Percentiles rank a stretch among this genome's conserved stretches.
Evolutionary conservation across 2,797 vertebrate species (phyloP).

Genomic region (Enteromius unitaeniatus): DNA sequence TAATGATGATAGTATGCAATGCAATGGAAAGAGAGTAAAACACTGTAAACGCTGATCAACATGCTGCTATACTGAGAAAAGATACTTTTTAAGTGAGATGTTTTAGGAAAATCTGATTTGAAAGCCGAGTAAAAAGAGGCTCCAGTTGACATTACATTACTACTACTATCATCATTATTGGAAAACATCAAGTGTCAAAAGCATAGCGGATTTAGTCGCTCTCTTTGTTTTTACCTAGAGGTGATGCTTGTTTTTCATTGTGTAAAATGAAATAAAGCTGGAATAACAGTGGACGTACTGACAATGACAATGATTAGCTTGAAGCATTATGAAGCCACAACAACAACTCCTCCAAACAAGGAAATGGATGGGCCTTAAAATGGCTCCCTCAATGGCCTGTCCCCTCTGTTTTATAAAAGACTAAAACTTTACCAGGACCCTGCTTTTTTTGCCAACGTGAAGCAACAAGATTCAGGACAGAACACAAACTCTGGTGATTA

Average conservation of each 20-base stretch:
- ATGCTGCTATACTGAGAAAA: conserved; percentile 58
- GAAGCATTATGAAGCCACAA: conserved; percentile 59
- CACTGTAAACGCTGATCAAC: conserved; percentile 58
- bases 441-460: conserved; percentile 41
- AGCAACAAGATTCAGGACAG: conserved; percentile 60
- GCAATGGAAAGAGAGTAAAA: conserved; percentile 67
- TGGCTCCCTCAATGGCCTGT: conserved; percentile 40
- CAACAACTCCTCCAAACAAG: conserved; percentile 48
- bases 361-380: conserved; percentile 42
- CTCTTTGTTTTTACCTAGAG: conserved; percentile 73
- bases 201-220: conserved; percentile 52
- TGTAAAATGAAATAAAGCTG: conserved; percentile 60
- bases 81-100: conserved; percentile 4
- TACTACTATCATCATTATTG: conserved; percentile 58
- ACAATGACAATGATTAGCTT: conserved; percentile 27
- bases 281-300: conserved; percentile 43
- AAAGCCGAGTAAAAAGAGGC: conserved; percentile 50
- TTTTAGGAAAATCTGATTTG: conserved; percentile 51
- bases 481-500: conserved; percentile 69
- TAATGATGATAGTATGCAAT: conserved; percentile 70
- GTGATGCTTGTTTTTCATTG: conserved; percentile 71
- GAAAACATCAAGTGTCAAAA: conserved; percentile 67
- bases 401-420: conserved; percentile 54
- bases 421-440: conserved; percentile 67
- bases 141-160: conserved; percentile 54